Conservation (phyloP, 2,888 invertebrate genomes). For the Troilus luridus region DNA sequence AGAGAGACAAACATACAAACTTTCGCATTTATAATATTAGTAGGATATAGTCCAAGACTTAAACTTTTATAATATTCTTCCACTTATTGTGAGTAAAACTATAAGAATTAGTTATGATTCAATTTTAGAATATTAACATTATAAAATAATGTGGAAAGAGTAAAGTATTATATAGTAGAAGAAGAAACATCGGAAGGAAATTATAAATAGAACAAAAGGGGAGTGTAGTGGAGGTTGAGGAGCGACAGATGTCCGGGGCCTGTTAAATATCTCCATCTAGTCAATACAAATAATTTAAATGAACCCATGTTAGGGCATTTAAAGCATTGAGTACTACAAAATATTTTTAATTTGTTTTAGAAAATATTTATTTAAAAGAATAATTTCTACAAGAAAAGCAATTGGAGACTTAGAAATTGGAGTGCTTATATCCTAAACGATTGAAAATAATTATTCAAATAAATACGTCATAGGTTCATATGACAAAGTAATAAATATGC, state of each 20-base stretch:
- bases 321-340: not conserved
- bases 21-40: no score
- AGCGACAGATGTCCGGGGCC: not conserved
- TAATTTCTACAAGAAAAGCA: no score
- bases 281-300: not conserved
- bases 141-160: not conserved
- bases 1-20: no score
- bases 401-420: no score
- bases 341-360: not conserved
- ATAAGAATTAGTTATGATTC: not conserved
- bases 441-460: no score
- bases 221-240: not conserved
- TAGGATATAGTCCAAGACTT: no score
- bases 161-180: not conserved
- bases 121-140: not conserved
- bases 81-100: not conserved
- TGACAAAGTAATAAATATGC: no score
- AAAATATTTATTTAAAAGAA: not conserved
- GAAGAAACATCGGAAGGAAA: not conserved
- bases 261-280: not conserved
- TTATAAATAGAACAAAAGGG: conserved; percentile 13
- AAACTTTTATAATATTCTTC: not conserved
- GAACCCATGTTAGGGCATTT: not conserved
- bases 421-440: no score
- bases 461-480: no score